Base-by-base conservation (phyloP, 2,113 vertebrate genomes). In the Larimichthys polyactis region DNA sequence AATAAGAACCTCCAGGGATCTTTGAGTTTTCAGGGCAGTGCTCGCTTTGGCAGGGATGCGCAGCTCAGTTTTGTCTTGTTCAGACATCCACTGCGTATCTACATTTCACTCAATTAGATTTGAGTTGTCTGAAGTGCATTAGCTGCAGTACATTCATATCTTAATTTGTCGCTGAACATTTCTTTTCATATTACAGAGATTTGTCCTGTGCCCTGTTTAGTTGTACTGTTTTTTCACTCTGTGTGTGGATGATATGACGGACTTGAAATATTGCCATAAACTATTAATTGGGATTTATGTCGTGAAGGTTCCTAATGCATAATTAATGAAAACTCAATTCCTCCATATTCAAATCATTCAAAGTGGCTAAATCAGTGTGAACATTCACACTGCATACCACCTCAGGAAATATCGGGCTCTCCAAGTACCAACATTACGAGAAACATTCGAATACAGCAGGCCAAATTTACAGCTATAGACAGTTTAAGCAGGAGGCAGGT, bases 1-100 rank as follows among this genome's bases (percentile, higher is more conserved):
- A 5, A 76, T 20, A 44, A 52, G 20, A 78, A 64, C 71, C 84
- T 71, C 74, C n/a, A 57, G 82, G 68, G 80, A 83, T 43, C 5
- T 55, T 36, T 49, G 44, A 64, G 78, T 59, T 66, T 40, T 71
- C 60, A 66, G 77, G 66, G 49, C 71, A 46, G 63, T 8, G 43
- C 67, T 71, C 57, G 71, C 79, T 84, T 57, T 46, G 40, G 59
- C 55, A 7, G 60, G 49, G 82, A 40, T 68, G 60, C 58, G 79
- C 60, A 57, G 68, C 36, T 69, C 15, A 49, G 40, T 27, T 57
- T 57, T 64, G 3, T 67, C 6, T 10, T 27, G 55, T 73, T 36
- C 48, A 36, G 59, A 59, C n/a, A 43, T 27, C 65, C 8, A 22
- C 20, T 48, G 15, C 14, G 63, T 54, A n/a, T 65, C 49, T 20